Evolutionary conservation across 2,888 invertebrate species (phyloP).

Genomic region (Aphelenchoides bicaudatus): DNA sequence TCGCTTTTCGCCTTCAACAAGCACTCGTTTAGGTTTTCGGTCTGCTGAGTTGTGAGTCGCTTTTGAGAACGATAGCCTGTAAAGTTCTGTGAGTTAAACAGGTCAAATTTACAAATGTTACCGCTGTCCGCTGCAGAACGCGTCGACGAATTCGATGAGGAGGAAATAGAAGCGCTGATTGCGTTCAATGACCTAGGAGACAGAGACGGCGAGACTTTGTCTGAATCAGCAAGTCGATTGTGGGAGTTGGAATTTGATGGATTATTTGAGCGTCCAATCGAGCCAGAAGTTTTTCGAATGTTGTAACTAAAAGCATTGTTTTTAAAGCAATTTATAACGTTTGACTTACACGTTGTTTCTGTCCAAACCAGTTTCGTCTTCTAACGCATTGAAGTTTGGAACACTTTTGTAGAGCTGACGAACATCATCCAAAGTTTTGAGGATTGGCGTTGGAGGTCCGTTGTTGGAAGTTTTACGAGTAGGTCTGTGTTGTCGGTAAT

Average conservation of each 20-base stretch:
- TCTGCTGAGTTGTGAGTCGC: background rate
- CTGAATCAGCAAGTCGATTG: slow-evolving; percentile 8
- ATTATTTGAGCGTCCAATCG: background rate
- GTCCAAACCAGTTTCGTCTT: slow-evolving; percentile 28
- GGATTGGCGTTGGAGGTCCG: background rate
- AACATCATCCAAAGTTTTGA: slow-evolving; percentile 40
- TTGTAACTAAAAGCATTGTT: too few relatives aligned
- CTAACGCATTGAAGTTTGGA: slow-evolving; percentile 33
- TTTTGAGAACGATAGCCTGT: slow-evolving; percentile 32
- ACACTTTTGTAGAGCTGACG: slow-evolving; percentile 40
- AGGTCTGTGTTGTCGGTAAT: background rate
- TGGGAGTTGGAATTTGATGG: background rate
- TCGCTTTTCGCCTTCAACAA: too few relatives aligned
- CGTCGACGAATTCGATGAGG: slow-evolving; percentile 27
- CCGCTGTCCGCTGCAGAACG: slow-evolving; percentile 42
- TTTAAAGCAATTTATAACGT: too few relatives aligned
- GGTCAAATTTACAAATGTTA: too few relatives aligned
- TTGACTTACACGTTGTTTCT: too few relatives aligned
- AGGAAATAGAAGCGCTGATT: slow-evolving; percentile 17
- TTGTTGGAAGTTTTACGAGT: slow-evolving; percentile 2
- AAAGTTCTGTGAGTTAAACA: too few relatives aligned
- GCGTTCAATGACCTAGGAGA: slow-evolving; percentile 9
- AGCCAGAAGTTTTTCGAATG: too few relatives aligned
- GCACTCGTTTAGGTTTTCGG: too few relatives aligned
- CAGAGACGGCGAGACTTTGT: slow-evolving; percentile 4